phyloP scores from a whole-genome alignment of 2,888 invertebrate genomes.

The Argynnis bischoffii region DNA sequence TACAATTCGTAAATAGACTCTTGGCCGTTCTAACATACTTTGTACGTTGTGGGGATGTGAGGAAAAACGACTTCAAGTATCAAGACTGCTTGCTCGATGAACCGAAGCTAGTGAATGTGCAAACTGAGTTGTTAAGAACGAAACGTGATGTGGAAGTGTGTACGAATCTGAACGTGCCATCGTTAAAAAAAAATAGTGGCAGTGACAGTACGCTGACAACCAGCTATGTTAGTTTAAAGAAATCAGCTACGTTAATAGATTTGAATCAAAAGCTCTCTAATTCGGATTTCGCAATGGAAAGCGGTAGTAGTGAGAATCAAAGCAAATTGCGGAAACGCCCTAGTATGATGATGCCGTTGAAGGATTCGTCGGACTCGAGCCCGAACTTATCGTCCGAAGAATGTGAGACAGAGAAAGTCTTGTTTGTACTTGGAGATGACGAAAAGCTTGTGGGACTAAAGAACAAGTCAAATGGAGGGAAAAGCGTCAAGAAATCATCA shows the following conservation, averaged over 20 bases:
- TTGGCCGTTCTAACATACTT: slow-evolving; percentile 93
- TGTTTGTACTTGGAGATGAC: slow-evolving; percentile 88
- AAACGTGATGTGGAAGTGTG: slow-evolving; percentile 35
- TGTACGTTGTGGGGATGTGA: slow-evolving; percentile 89
- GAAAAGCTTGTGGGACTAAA: slow-evolving; percentile 86
- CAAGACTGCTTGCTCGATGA: slow-evolving; percentile 61
- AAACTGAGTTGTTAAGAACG: slow-evolving; percentile 46
- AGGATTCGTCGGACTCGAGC: slow-evolving; percentile 65
- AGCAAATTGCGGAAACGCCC: slow-evolving; percentile 59
- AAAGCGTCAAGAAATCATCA: slow-evolving; percentile 70
- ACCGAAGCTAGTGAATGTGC: slow-evolving; percentile 58
- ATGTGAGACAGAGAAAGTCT: slow-evolving; percentile 71
- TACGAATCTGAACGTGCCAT: slow-evolving; percentile 49
- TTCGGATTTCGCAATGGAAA: slow-evolving; percentile 49
- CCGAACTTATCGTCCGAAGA: slow-evolving; percentile 64
- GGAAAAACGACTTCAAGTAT: slow-evolving; percentile 71
- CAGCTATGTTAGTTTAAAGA: slow-evolving; percentile 61
- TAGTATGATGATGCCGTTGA: slow-evolving; percentile 59
- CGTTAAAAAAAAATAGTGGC: slow-evolving; percentile 52
- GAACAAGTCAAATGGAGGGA: slow-evolving; percentile 73
- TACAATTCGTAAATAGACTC: slow-evolving; percentile 86
- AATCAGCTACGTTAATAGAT: slow-evolving; percentile 64
- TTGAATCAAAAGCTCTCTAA: slow-evolving; percentile 70
- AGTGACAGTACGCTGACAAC: slow-evolving; percentile 62
- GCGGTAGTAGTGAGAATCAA: slow-evolving; percentile 50